These are phyloP conservation scores for Drosophila paramelanica DNA, from an alignment of 2,888 invertebrate genomes.

Conservation along the genomic window DNA sequence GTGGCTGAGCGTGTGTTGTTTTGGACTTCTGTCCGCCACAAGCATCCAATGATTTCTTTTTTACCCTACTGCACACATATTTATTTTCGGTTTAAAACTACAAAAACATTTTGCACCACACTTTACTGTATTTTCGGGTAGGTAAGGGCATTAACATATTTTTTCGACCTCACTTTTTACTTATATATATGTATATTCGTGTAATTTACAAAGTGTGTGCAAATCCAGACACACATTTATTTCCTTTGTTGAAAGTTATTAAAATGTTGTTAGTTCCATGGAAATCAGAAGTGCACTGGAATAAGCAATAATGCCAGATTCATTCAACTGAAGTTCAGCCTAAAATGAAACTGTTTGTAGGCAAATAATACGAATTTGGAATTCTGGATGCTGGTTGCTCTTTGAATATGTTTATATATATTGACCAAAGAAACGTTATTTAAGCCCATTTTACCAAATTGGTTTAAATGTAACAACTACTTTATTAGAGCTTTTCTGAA, in stretches of 20 bases:
- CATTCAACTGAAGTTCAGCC: not conserved
- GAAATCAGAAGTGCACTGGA: constrained; percentile 9
- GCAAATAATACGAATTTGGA: not conserved
- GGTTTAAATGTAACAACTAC: no score
- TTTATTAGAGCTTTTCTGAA: no score
- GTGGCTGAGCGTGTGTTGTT: constrained; percentile 9
- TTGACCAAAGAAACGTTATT: no score
- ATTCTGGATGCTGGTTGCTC: no score
- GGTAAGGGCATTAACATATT: constrained; percentile 12
- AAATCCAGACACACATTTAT: constrained; percentile 8
- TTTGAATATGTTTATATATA: no score
- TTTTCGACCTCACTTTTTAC: constrained; percentile 5
- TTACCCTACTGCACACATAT: constrained; percentile 11
- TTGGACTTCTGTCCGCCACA: constrained; percentile 22
- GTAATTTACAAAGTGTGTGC: constrained; percentile 6
- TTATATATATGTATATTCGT: constrained; percentile 1
- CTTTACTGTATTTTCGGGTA: not conserved
- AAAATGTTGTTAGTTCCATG: constrained; percentile 22
- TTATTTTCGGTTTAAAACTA: constrained; percentile 15
- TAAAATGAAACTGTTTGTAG: not conserved
- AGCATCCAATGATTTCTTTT: constrained; percentile 18
- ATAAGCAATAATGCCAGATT: constrained; percentile 1
- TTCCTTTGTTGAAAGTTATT: constrained; percentile 22
- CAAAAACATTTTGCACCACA: constrained; percentile 11
- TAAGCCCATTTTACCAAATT: no score